Base-by-base conservation (phyloP, 2,888 invertebrate genomes). In the Apoderus coryli region DNA sequence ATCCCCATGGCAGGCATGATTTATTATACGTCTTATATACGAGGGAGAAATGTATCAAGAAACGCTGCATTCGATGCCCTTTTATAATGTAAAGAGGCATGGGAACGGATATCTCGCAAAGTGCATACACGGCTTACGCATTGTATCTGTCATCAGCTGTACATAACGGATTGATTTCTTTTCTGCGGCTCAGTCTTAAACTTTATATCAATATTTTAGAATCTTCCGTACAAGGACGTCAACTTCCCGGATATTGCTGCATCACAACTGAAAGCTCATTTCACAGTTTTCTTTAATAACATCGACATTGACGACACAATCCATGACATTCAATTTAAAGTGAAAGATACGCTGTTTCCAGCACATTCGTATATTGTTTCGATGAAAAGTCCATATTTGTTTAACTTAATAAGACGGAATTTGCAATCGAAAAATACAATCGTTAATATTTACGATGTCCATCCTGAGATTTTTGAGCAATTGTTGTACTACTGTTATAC, bases 281-380 rank as follows among this genome's bases (percentile, higher is more conserved):
- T 76, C 56, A 51, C 54, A 28, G 57, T 61, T 16, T 57, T 85
- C 1, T 56, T 76, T 6, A 63, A 69, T 32, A 72, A 76, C 29
- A 66, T 72, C 0, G 60, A 66, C 22, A 68, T 71, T 35, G 63
- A 63, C 27, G 85, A 85, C 52, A 52, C 64, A 6, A 60, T 84
- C 9, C 78, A 81, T 48, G 85, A 88, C 52, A 61, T 82, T 1
- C 54, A 74, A 5, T 71, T 85, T 44, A 67, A 71, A 63, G 72
- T 72, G 27, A 72, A 70, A 14, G 53, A 61, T 30, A 64, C 65
- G 41, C 52, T 52, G 3, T 80, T 72, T 56, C 68, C 76, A 1
- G 79, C 75, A 0, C 86, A 88, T 54, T 69, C 69, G 41, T 81
- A 69, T 52, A 70, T 88, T 29, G 52, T 86, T 1, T 70, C 72